These are phyloP conservation scores for Stenodema calcarata DNA, from an alignment of 2,888 invertebrate genomes.

Conservation along the genomic window DNA sequence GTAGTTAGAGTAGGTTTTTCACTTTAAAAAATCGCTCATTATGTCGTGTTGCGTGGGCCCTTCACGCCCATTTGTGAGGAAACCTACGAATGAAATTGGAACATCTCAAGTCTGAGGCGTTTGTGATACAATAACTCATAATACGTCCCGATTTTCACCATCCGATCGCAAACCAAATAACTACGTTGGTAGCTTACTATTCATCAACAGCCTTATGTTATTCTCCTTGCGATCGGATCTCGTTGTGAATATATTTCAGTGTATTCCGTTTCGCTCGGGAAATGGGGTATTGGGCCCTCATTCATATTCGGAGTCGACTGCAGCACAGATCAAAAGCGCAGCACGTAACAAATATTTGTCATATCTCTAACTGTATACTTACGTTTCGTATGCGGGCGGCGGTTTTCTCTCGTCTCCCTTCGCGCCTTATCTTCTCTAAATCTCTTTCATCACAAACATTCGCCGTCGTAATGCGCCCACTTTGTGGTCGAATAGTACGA, in stretches of 20 bases:
- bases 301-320: conserved; percentile 27
- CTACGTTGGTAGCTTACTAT: background rate
- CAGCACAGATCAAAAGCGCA: conserved; percentile 3
- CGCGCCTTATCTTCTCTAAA: background rate
- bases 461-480: background rate
- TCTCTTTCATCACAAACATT: background rate
- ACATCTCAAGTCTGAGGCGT: too few species aligned
- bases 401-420: background rate
- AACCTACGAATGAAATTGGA: too few species aligned
- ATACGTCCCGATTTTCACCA: too few species aligned
- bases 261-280: background rate
- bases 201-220: background rate
- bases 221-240: background rate
- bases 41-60: too few species aligned
- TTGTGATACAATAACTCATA: too few species aligned
- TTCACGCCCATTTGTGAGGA: too few species aligned
- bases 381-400: conserved; percentile 38
- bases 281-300: conserved; percentile 11
- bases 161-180: too few species aligned
- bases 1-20: too few species aligned
- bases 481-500: background rate
- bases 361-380: conserved; percentile 41
- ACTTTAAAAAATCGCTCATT: too few species aligned
- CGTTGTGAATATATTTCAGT: background rate
- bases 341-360: conserved; percentile 48